Base-by-base conservation (phyloP, 2,888 invertebrate genomes). In the Drosophila cognata region DNA sequence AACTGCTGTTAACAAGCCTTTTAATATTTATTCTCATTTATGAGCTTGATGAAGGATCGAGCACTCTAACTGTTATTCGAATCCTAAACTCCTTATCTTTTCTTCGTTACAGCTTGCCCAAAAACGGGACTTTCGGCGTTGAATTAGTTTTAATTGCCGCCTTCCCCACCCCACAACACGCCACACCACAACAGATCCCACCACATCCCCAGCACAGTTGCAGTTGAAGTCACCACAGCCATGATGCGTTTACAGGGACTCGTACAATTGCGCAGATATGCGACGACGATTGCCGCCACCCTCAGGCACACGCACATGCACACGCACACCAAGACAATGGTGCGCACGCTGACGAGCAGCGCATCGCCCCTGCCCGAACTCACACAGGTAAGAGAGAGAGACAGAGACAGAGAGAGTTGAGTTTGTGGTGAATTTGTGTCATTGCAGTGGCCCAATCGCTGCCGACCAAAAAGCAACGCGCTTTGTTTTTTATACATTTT, bases 311-410 rank as follows among this genome's bases (percentile, higher is more conserved):
- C 72, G 61, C 63, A 50, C 51, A 63, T 59, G 61, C 50, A 28
- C 52, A 51, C 61, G 50, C 53, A n/a, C 62, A 65, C 59, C 48
- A 59, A 25, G 36, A 35, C 60, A 36, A 33, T 59, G 60, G 50
- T 79, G 76, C 89, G 87, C 67, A 82, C 74, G 56, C 70, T 87
- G 75, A 79, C 88, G 38, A 86, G 88, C 68, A 86, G 86, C 71
- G 78, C 82, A 57, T 75, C 88, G 51, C 61, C 83, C 41, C 64
- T 77, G 68, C 89, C 89, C 48, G 77, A 87, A 55, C 65, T 89
- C 13, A 87, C 87, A 7, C 88, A 87, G 87, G 87, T 89, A 83
- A 81, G 60, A 18, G 18, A 18, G 28, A 51, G 31, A n/a, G 28
- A 28, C 41, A 25, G 36, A 33, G 43, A 18, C 25, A 28, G 55